Evolutionary conservation across 1,140 invertebrate species (phyloP).

Genomic region (Chironomus tepperi): DNA sequence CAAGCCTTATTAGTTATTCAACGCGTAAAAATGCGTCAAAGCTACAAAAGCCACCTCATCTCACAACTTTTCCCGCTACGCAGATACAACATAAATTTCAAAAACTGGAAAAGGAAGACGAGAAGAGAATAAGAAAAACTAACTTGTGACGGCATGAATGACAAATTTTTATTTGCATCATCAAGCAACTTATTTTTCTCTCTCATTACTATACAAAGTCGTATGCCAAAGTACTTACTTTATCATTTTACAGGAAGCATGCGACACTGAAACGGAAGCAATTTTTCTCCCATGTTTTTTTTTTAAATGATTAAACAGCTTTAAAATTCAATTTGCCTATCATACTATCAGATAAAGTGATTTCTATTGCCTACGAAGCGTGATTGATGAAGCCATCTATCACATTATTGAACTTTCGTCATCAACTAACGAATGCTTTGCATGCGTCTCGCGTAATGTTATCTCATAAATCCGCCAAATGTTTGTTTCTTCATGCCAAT

Average conservation of each 20-base stretch:
- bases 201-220: background rate
- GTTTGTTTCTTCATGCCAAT: background rate
- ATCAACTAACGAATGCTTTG: background rate
- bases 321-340: slow-evolving; percentile 14
- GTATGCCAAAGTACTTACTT: background rate
- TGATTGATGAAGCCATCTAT: slow-evolving; percentile 13
- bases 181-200: background rate
- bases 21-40: too few species aligned
- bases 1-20: too few species aligned
- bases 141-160: too few species aligned
- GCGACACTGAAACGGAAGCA: background rate
- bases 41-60: too few species aligned
- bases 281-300: background rate
- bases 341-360: background rate
- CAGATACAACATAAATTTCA: too few species aligned
- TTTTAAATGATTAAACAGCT: background rate
- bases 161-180: background rate
- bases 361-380: background rate
- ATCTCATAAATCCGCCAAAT: slow-evolving; percentile 4
- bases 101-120: background rate
- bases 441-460: background rate
- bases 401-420: slow-evolving; percentile 12
- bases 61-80: too few species aligned
- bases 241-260: background rate
- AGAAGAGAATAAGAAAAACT: background rate